Conservation (phyloP, 2,888 invertebrate species). For the Morpho deidamia region DNA sequence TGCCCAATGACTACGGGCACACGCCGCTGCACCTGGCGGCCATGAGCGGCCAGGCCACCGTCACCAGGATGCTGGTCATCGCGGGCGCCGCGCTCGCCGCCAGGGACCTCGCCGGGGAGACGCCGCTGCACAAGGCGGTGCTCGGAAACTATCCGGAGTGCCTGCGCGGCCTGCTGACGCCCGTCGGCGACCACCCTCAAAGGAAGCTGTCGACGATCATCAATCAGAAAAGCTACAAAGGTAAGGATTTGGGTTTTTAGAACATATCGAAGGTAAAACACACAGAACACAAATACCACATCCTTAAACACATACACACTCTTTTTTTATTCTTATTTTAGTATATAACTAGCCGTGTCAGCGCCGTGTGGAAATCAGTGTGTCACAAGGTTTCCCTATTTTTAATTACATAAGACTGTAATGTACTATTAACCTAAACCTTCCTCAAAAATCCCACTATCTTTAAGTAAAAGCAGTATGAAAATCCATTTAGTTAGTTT, state of each 20-base stretch:
- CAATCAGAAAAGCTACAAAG: conserved; percentile 91
- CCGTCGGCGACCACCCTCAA: conserved; percentile 65
- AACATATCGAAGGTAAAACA: too few relatives aligned
- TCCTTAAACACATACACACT: too few relatives aligned
- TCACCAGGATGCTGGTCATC: conserved; percentile 86
- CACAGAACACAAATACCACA: background rate
- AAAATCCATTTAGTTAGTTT: too few relatives aligned
- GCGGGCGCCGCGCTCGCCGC: conserved; percentile 85
- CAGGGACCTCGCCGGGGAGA: conserved; percentile 88
- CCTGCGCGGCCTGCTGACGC: conserved; percentile 84
- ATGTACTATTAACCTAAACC: too few relatives aligned
- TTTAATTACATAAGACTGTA: too few relatives aligned
- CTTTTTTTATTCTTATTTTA: too few relatives aligned
- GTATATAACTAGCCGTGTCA: too few relatives aligned
- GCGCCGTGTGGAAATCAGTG: too few relatives aligned
- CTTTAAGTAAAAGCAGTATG: too few relatives aligned
- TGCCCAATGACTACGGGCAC: conserved; percentile 87
- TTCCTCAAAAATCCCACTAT: too few relatives aligned
- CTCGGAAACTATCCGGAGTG: conserved; percentile 83
- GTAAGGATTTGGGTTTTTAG: conserved; percentile 69
- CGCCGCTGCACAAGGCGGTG: conserved; percentile 91
- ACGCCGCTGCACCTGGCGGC: conserved; percentile 94
- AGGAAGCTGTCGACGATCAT: conserved; percentile 77
- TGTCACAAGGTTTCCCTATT: too few relatives aligned
- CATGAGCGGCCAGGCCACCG: conserved; percentile 84